Percentiles rank a stretch among this genome's conserved stretches.
Evolutionary conservation across 2,888 invertebrate species (phyloP).

Genomic region (Aplocera efformata): DNA sequence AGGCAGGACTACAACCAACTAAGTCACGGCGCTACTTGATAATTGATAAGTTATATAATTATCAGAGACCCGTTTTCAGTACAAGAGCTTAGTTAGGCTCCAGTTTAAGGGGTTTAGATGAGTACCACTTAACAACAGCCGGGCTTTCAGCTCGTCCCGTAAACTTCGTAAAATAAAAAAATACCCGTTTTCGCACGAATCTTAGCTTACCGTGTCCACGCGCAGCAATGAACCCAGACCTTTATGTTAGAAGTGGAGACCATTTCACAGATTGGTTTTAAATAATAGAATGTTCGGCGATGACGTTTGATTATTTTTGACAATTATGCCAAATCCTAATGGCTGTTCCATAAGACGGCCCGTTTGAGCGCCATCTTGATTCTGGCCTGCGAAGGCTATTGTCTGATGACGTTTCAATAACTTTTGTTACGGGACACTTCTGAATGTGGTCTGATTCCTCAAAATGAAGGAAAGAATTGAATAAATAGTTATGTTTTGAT

Average conservation of each 20-base stretch:
- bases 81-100: too few species aligned
- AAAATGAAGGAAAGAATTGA: neutral
- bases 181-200: too few species aligned
- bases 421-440: slow-evolving; percentile 2
- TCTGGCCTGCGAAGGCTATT: neutral
- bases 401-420: slow-evolving; percentile 14
- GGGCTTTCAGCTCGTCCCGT: too few species aligned
- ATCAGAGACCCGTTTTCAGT: too few species aligned
- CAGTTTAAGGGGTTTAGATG: too few species aligned
- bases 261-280: slow-evolving; percentile 38
- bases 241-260: slow-evolving; percentile 4
- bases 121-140: too few species aligned
- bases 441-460: neutral
- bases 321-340: slow-evolving; percentile 41
- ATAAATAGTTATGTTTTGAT: neutral
- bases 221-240: too few species aligned
- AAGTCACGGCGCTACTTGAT: too few species aligned
- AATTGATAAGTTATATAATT: too few species aligned
- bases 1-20: too few species aligned
- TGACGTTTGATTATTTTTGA: slow-evolving; percentile 46
- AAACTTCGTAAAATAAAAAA: too few species aligned
- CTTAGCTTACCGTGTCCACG: too few species aligned
- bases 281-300: slow-evolving; percentile 41
- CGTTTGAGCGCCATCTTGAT: neutral
- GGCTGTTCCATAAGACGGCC: slow-evolving; percentile 9